Base-by-base conservation (phyloP, 2,113 vertebrate genomes). In the Poeciliopsis retropinna region DNA sequence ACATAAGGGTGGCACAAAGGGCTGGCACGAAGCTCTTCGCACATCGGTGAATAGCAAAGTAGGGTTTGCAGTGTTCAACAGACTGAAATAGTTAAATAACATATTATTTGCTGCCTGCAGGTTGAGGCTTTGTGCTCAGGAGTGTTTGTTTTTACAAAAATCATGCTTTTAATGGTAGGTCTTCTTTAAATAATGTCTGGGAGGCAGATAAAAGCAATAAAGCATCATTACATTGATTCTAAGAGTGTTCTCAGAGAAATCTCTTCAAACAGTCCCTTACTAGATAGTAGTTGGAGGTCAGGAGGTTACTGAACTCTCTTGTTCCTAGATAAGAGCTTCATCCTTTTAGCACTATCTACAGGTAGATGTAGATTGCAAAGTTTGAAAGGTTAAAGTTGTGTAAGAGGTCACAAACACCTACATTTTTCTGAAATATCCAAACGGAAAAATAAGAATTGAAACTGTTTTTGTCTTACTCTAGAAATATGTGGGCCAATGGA, bases 281-380 rank as follows among this genome's bases (percentile, higher is more conserved):
- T 72, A 72, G 79, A 57, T 90, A 90, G 87, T 78, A 67, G 64
- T 79, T 47, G 64, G 44, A 88, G 81, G 91, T 88, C 88, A 80
- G 80, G 15, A 72, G 84, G 84, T 88, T 80, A 71, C 64, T 67
- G 76, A 31, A 70, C 83, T 67, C 80, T 88, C 87, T 87, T 90
- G 89, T 91, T 88, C 61, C 69, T 75, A 88, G 92, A 91, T 92
- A 89, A 91, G 78, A 80, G 69, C 84, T 80, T 88, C 85, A 90
- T 90, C 85, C 86, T 83, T 85, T 89, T 70, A 60, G 82, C 82
- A 83, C 85, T 86, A 90, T 86, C 80, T 80, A 82, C 79, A 85
- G 85, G 80, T 85, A 85, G 70, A 72, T 79, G 78, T 51, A 81
- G 80, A 85, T 83, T 88, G 65, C 64, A 76, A 51, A 77, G 87